Evolutionary conservation across 1,140 invertebrate genomes (phyloP).

Genomic region (Drosophila paulistorum): DNA sequence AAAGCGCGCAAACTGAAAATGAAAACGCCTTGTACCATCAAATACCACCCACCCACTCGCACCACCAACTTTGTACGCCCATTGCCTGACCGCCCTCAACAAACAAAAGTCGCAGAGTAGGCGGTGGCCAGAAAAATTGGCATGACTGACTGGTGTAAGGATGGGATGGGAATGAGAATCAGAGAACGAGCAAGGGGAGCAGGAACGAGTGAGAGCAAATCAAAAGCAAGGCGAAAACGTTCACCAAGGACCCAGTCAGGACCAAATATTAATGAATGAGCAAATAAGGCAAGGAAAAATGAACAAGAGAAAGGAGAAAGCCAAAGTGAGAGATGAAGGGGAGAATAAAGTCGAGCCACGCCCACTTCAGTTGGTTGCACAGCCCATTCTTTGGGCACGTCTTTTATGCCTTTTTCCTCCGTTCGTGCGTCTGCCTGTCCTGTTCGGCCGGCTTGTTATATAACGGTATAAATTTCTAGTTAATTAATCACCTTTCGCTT

Average conservation of each 20-base stretch:
- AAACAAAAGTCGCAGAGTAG: slow-evolving; percentile 56
- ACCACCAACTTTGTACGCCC: too few species aligned
- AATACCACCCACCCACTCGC: not conserved
- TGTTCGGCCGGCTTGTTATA: slow-evolving; percentile 29
- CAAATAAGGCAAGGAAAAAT: slow-evolving; percentile 44
- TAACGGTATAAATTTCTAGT: slow-evolving; percentile 71
- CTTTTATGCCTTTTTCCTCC: slow-evolving; percentile 33
- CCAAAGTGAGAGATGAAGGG: slow-evolving; percentile 4
- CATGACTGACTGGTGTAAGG: not conserved
- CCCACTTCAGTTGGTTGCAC: slow-evolving; percentile 18
- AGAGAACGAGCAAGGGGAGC: not conserved
- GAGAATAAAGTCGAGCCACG: not conserved
- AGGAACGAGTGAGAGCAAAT: not conserved
- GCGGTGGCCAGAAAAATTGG: slow-evolving; percentile 11
- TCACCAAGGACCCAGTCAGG: slow-evolving; percentile 14
- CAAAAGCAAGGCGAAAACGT: slow-evolving; percentile 22
- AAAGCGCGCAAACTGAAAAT: slow-evolving; percentile 50
- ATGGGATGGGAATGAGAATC: too few species aligned
- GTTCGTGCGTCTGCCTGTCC: not conserved
- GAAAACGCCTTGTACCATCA: slow-evolving; percentile 20
- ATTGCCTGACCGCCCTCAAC: slow-evolving; percentile 14
- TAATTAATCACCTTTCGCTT: slow-evolving; percentile 74
- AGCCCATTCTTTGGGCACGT: slow-evolving; percentile 34
- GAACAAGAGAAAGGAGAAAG: slow-evolving; percentile 19
- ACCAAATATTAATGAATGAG: slow-evolving; percentile 68